Conservation (phyloP, 2,888 invertebrate species). For the Yponomeuta cagnagella region DNA sequence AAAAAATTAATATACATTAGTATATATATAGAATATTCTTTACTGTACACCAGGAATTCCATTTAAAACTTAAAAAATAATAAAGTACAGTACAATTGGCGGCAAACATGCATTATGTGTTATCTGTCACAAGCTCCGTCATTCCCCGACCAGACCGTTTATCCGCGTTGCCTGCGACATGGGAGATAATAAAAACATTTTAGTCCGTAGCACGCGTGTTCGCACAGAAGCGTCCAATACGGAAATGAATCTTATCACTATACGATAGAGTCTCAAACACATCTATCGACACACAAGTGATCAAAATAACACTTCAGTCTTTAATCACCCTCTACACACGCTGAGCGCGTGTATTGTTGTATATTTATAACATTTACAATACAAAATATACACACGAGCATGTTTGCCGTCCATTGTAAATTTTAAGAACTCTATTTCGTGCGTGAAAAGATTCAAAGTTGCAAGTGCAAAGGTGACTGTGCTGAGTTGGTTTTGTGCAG, state of each 20-base stretch:
- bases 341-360: neutral
- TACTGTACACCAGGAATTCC: too few species aligned
- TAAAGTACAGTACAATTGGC: too few species aligned
- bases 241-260: neutral
- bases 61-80: too few species aligned
- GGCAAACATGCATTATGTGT: too few species aligned
- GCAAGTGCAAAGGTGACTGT: too few species aligned
- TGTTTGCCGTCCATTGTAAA: too few species aligned
- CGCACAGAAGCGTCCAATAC: neutral
- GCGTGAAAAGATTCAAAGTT: too few species aligned
- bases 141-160: neutral
- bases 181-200: neutral
- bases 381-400: neutral
- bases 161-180: neutral
- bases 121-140: neutral
- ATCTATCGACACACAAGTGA: neutral
- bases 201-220: neutral
- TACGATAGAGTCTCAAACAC: neutral
- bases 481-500: too few species aligned
- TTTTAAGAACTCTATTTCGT: too few species aligned
- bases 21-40: too few species aligned
- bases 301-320: neutral
- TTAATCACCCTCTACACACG: neutral
- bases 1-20: too few species aligned
- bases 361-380: conserved; percentile 6